These are phyloP conservation scores for Synchiropus splendidus DNA, from an alignment of 2,113 vertebrate species.

Conservation along the genomic window DNA sequence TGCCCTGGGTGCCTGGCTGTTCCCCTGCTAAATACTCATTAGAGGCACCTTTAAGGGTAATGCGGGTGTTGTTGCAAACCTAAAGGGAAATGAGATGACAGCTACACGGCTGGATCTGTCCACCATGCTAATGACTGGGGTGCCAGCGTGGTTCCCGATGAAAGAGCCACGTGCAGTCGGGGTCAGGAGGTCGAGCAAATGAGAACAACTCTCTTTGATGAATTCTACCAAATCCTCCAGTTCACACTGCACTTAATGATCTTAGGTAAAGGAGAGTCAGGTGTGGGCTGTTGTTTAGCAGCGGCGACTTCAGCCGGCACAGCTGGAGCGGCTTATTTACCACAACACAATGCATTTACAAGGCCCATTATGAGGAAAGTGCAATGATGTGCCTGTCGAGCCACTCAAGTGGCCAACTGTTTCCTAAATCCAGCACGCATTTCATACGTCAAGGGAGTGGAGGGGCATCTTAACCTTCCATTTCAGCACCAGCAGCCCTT, in stretches of 20 bases:
- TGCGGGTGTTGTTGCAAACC: conserved; percentile 41
- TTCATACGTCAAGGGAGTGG: too few species aligned
- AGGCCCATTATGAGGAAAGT: too few species aligned
- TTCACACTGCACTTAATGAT: neutral
- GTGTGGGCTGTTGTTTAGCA: neutral
- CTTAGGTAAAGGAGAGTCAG: too few species aligned
- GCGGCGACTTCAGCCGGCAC: neutral
- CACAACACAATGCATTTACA: too few species aligned
- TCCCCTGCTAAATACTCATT: conserved; percentile 62
- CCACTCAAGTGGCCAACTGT: too few species aligned
- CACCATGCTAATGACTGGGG: conserved; percentile 18
- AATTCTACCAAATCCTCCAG: neutral
- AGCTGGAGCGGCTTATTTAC: too few species aligned
- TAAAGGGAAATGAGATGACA: conserved; percentile 48
- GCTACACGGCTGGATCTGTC: too few species aligned
- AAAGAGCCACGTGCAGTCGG: conserved; percentile 13
- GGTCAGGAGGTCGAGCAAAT: conserved; percentile 14
- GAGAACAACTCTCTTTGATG: conserved; percentile 23
- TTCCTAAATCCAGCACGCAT: too few species aligned
- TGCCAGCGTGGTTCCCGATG: conserved; percentile 29
- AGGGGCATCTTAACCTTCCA: too few species aligned
- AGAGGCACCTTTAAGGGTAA: conserved; percentile 62
- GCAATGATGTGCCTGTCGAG: too few species aligned
- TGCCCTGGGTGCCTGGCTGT: conserved; percentile 36
- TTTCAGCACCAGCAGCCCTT: too few species aligned